Evolutionary conservation across 2,797 vertebrate genomes (phyloP), one percentile per base, ranked within the genome.

Genomic region (Platyrinchus mystaceus): DNA sequence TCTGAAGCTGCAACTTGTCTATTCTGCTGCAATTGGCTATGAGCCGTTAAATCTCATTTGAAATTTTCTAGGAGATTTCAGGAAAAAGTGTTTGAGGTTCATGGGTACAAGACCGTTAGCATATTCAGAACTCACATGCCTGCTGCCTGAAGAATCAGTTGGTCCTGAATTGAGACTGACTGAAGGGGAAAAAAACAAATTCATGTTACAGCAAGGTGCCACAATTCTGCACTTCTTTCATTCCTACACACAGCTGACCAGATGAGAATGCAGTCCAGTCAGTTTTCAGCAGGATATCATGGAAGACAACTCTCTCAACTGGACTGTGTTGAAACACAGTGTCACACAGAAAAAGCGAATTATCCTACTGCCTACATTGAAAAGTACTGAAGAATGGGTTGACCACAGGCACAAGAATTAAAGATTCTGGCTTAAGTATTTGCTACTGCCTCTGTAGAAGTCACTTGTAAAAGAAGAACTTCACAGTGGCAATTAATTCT

Each of bases 341-440:
- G 7, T 47, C 34, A 27, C 8, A 60, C 5, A n/a, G 0, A 59
- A n/a, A n/a, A 71, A 78, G 62, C 3, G 39, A 44, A 22, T n/a
- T 32, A 53, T 19, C 46, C 28, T 74, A 52, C 19, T 62, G 36
- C 59, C 47, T 49, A 12, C 9, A 43, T 28, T 44, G 47, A 36
- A 44, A 84, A 90, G 24, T 66, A 84, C 7, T 68, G 20, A 68
- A 59, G 60, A 77, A 74, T 9, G 14, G 7, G 10, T 7, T 70
- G 60, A 74, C 53, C 41, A 91, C 26, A 93, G 93, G 91, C 91
- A 92, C 78, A 63, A 90, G 69, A 89, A 34, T 37, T 60, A 32
- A 89, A 84, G 58, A 82, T 49, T 82, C 41, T 52, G 82, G 59
- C 55, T 73, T 55, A 79, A 56, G 37, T 71, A 60, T 81, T 60